These are phyloP conservation scores for Nephrocerus scutellatus DNA, from an alignment of 2,888 invertebrate genomes.

Conservation along the genomic window DNA sequence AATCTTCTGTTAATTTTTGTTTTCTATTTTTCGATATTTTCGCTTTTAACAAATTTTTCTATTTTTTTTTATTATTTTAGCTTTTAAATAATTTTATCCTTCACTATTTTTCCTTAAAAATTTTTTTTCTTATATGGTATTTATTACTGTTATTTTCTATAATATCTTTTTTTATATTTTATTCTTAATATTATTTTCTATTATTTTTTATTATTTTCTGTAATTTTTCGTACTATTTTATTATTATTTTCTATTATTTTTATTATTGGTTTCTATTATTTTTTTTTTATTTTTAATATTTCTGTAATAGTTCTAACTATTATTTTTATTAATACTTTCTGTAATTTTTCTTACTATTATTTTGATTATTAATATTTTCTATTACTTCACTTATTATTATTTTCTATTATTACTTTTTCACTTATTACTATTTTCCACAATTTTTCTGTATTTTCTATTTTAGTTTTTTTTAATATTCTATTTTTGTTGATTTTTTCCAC, in stretches of 20 bases:
- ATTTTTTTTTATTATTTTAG: constrained; percentile 13
- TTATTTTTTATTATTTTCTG: constrained; percentile 5
- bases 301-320: no score
- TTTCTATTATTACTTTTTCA: no score
- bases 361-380: no score
- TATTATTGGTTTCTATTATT: no score
- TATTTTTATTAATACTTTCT: no score
- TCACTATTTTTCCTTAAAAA: constrained; percentile 4
- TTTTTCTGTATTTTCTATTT: no score
- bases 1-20: constrained; percentile 16
- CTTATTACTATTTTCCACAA: no score
- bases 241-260: constrained; percentile 1
- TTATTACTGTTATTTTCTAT: constrained; percentile 8
- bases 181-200: not conserved
- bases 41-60: constrained; percentile 11
- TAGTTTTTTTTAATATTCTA: no score
- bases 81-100: not conserved
- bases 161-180: constrained; percentile 1
- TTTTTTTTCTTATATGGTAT: not conserved
- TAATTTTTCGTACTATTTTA: constrained; percentile 1
- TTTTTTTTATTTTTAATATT: no score
- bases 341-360: no score
- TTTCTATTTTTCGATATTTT: constrained; percentile 21
- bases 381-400: no score
- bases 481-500: no score